Conservation (phyloP, 2,113 vertebrate genomes). For the Sturnira hondurensis region DNA sequence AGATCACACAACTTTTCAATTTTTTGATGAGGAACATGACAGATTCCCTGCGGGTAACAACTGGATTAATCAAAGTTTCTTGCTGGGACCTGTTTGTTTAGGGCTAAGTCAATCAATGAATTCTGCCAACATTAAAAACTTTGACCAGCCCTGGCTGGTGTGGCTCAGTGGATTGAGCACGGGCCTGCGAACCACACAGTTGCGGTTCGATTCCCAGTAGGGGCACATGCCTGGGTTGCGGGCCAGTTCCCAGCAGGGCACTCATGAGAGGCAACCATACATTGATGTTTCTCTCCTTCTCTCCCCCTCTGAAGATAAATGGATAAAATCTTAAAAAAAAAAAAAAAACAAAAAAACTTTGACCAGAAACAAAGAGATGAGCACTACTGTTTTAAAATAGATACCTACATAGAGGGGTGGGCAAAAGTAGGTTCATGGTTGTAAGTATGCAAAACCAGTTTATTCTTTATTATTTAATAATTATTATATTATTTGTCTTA, state of each 20-base stretch:
- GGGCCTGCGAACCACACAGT: too few relatives aligned
- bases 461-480: neutral
- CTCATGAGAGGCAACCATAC: too few relatives aligned
- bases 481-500: neutral
- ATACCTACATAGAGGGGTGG: neutral
- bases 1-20: neutral
- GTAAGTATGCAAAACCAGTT: neutral
- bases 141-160: too few relatives aligned
- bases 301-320: too few relatives aligned
- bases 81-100: neutral
- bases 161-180: too few relatives aligned
- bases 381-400: neutral
- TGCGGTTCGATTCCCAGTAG: too few relatives aligned
- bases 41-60: slow-evolving; percentile 4
- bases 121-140: slow-evolving; percentile 39
- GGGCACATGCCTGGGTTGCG: too few relatives aligned
- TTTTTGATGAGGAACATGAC: neutral
- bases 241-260: too few relatives aligned
- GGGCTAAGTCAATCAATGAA: neutral
- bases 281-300: too few relatives aligned
- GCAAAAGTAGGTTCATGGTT: neutral
- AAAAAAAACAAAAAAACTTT: too few relatives aligned
- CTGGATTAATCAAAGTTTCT: neutral
- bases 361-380: slow-evolving; percentile 16
- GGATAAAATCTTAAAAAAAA: too few relatives aligned